phyloP scores from a whole-genome alignment of 2,888 invertebrate species.

The Cephonodes hylas region DNA sequence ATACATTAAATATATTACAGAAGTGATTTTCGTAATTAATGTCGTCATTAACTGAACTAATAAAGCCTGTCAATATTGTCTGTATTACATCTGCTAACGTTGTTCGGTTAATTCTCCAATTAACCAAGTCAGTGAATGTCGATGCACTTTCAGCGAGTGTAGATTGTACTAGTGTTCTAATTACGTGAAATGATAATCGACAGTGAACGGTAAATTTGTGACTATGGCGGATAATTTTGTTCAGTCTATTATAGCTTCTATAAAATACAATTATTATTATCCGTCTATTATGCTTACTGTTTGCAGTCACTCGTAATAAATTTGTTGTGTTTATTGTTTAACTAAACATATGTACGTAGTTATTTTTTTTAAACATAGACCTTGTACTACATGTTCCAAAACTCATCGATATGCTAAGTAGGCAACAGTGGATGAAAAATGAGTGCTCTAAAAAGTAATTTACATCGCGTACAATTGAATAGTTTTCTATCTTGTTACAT shows the following conservation, averaged over 20 bases:
- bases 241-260: background rate
- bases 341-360: too few species aligned
- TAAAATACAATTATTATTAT: too few species aligned
- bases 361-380: too few species aligned
- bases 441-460: too few species aligned
- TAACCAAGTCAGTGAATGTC: background rate
- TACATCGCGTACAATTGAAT: too few species aligned
- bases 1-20: background rate
- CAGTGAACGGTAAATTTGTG: background rate
- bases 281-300: too few species aligned
- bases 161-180: background rate
- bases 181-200: constrained; percentile 1
- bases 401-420: too few species aligned
- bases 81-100: background rate
- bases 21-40: background rate
- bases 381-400: too few species aligned
- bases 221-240: background rate
- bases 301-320: too few species aligned
- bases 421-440: too few species aligned
- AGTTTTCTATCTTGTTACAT: too few species aligned
- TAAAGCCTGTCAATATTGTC: background rate
- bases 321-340: too few species aligned
- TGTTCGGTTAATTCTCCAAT: background rate
- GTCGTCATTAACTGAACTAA: background rate
- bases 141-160: background rate